Evolutionary conservation across 2,888 invertebrate species (phyloP), one percentile per base, ranked within the genome.

Genomic region (Andrena haemorrhoa): DNA sequence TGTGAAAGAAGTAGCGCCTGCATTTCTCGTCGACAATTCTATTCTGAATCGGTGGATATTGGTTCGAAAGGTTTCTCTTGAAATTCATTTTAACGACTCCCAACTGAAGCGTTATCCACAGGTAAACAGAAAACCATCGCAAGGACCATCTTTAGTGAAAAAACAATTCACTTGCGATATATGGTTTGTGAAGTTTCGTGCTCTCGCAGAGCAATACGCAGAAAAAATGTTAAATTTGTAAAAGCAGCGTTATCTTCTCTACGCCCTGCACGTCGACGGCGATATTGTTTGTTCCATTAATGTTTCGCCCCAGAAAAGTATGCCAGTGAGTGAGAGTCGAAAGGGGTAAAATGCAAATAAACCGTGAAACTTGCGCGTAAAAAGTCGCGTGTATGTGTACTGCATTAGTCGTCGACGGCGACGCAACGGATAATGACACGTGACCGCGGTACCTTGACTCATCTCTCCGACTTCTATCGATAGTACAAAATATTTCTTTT

Each of bases 341-440:
- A 23, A 56, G 23, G 4, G 41, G 76, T 66, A 71, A 71, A 16
- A 77, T 79, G 77, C 65, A 77, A 79, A 65, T 70, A 51, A 56
- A 64, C 8, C 3, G 69, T 29, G n/a, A 29, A 49, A 66, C 53
- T 77, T 51, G 56, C 60, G 49, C 49, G 63, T 64, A 63, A 60
- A 63, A 83, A 83, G 79, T 75, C 47, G 75, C 47, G 75, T 79
- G 75, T 82, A 73, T 79, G 82, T 79, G 56, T 72, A 79, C 60
- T 63, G 35, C 41, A 31, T 64, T 61, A 63, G 75, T 74, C n/a
- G 79, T 71, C 51, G 75, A 26, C 23, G 56, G 12, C 33, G 47
- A 49, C 26, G 20, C 16, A 29, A 56, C 31, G 61, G 53, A 51
- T 68, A 10, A 10, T 35, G 26, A 41, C 56, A 31, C 74, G 53